A percentile compares a stretch with the other conserved stretches of the same genome.
Evolutionary conservation across 2,888 invertebrate genomes (phyloP).

Genomic region (Trissolcus brochymenae): DNA sequence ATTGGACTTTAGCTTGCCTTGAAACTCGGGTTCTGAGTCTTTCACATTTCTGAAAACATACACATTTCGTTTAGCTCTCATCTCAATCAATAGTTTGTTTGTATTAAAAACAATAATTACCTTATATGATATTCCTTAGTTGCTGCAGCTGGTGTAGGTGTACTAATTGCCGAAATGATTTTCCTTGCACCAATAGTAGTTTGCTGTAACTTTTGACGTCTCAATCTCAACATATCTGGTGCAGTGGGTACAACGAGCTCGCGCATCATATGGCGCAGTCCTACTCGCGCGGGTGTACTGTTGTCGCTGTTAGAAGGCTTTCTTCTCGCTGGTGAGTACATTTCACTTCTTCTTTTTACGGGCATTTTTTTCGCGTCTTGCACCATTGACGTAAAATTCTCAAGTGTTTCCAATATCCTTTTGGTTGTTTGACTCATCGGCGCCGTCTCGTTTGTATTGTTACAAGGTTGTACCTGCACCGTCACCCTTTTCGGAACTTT

Average conservation of each 20-base stretch:
- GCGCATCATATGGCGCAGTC: slow-evolving; percentile 72
- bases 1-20: slow-evolving; percentile 72
- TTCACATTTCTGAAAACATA: slow-evolving; percentile 65
- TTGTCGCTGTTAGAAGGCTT: slow-evolving; percentile 62
- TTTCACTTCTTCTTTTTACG: slow-evolving; percentile 70
- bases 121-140: slow-evolving; percentile 69
- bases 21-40: slow-evolving; percentile 70
- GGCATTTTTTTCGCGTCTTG: slow-evolving; percentile 88
- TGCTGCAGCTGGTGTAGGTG: slow-evolving; percentile 27
- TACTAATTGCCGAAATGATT: slow-evolving; percentile 77
- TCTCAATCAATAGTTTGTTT: no score
- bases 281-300: slow-evolving; percentile 64
- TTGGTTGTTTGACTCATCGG: slow-evolving; percentile 85
- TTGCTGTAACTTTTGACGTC: slow-evolving; percentile 80
- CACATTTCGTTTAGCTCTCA: no score
- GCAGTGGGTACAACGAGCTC: slow-evolving; percentile 81
- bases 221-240: slow-evolving; percentile 81
- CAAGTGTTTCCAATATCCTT: slow-evolving; percentile 86
- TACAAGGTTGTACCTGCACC: slow-evolving; percentile 77
- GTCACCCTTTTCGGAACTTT: slow-evolving; percentile 72
- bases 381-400: slow-evolving; percentile 88
- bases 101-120: slow-evolving; percentile 52
- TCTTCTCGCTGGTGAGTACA: slow-evolving; percentile 60
- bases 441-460: slow-evolving; percentile 69
- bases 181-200: slow-evolving; percentile 81